A percentile compares a stretch with the other conserved stretches of the same genome.
These are phyloP conservation scores for Myotis davidii DNA, from an alignment of 2,113 vertebrate species.

Conservation along the genomic window DNA sequence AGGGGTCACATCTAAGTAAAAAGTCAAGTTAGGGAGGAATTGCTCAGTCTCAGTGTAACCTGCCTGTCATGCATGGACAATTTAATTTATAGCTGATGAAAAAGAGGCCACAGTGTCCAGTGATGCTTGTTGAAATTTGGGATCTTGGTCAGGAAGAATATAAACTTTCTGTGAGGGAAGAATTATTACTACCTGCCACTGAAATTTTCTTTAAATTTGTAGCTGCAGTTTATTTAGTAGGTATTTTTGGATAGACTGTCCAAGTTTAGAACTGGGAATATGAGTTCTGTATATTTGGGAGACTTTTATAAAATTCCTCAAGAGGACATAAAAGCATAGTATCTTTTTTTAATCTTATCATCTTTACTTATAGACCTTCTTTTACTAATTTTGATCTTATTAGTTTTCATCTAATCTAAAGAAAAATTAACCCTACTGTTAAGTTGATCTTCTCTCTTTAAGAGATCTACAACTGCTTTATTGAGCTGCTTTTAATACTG, in stretches of 20 bases:
- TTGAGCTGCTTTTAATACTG: not conserved
- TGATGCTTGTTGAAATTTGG: not conserved
- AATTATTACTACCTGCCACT: not conserved
- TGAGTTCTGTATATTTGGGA: not conserved
- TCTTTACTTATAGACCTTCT: not conserved
- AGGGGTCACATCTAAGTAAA: not conserved
- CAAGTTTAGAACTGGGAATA: not conserved
- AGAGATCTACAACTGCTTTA: not conserved
- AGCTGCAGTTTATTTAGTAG: not conserved
- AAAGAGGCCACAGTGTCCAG: not conserved
- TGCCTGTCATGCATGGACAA: not conserved
- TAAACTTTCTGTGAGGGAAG: not conserved
- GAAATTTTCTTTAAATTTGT: not conserved
- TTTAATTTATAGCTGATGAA: not conserved
- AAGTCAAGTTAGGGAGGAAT: not conserved
- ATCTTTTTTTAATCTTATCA: not conserved
- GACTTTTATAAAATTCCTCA: not conserved
- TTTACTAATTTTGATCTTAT: not conserved
- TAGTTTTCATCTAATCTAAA: slow-evolving; percentile 21
- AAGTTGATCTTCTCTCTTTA: not conserved
- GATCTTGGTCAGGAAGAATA: not conserved
- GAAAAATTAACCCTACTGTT: not conserved
- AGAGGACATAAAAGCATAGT: not conserved
- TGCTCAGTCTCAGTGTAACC: not conserved
- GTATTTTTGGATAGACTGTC: not conserved